Percentiles rank a stretch among this genome's conserved stretches.
These are phyloP conservation scores for Drosophila multiciliata DNA, from an alignment of 2,888 invertebrate species.

Conservation along the genomic window DNA sequence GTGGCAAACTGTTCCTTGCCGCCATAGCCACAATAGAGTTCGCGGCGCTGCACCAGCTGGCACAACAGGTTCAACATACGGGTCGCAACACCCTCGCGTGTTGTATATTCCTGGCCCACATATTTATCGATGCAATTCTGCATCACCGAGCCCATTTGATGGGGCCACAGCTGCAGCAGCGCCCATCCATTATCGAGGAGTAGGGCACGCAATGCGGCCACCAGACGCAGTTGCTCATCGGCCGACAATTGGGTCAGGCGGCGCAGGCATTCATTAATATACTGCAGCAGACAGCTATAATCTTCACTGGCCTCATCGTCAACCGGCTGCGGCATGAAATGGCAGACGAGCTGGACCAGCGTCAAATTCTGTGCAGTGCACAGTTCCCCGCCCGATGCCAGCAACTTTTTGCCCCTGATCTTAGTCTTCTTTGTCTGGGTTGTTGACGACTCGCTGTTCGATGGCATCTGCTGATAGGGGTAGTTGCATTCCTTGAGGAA, in stretches of 20 bases:
- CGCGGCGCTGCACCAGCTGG: constrained; percentile 85
- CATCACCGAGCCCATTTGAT: constrained; percentile 75
- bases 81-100: constrained; percentile 79
- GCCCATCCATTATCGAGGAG: constrained; percentile 68
- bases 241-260: constrained; percentile 43
- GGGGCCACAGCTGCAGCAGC: constrained; percentile 60
- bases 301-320: constrained; percentile 30
- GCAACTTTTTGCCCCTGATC: constrained; percentile 16
- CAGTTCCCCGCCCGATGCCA: constrained; percentile 76
- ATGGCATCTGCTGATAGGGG: constrained; percentile 79
- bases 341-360: constrained; percentile 86
- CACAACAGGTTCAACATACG: constrained; percentile 85
- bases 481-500: constrained; percentile 82
- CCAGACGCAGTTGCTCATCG: constrained; percentile 68
- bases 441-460: neutral
- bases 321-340: constrained; percentile 74
- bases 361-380: constrained; percentile 87
- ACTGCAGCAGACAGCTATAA: constrained; percentile 50
- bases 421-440: constrained; percentile 19
- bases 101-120: constrained; percentile 67
- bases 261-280: constrained; percentile 40
- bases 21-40: constrained; percentile 81
- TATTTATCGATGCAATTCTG: constrained; percentile 71
- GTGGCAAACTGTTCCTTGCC: constrained; percentile 84
- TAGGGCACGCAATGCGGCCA: constrained; percentile 69